These are phyloP conservation scores for Polypterus senegalus DNA, from an alignment of 2,113 vertebrate genomes.

Conservation along the genomic window DNA sequence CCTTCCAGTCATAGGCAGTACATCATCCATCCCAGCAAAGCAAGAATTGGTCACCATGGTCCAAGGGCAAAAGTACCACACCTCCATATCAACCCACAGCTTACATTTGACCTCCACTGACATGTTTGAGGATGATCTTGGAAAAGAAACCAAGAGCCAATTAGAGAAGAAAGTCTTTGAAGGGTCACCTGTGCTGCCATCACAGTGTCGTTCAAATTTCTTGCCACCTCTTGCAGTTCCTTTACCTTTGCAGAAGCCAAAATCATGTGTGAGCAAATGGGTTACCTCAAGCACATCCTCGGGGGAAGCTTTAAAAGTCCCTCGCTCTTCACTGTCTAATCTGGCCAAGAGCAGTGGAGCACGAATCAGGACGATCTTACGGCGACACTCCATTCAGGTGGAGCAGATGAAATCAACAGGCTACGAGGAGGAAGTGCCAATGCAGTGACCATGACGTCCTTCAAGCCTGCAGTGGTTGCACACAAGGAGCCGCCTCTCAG, in stretches of 20 bases:
- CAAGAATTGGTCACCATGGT: too few species aligned
- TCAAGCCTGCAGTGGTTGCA: not conserved
- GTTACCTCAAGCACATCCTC: slow-evolving; percentile 9
- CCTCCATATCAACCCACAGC: not conserved
- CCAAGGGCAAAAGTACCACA: not conserved
- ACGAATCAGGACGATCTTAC: not conserved
- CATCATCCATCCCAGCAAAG: slow-evolving; percentile 1
- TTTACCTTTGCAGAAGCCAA: not conserved
- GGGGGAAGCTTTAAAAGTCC: not conserved
- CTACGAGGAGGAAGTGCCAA: slow-evolving; percentile 5
- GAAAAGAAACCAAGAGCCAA: not conserved
- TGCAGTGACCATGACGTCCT: not conserved
- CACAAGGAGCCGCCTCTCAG: not conserved
- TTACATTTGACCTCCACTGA: slow-evolving; percentile 5
- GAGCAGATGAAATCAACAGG: slow-evolving; percentile 18
- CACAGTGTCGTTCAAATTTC: slow-evolving; percentile 7
- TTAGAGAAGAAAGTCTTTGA: slow-evolving; percentile 3
- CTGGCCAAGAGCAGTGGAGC: slow-evolving; percentile 12
- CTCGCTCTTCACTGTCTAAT: slow-evolving; percentile 12
- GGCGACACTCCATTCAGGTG: slow-evolving; percentile 29
- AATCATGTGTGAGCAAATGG: not conserved
- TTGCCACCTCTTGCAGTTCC: slow-evolving; percentile 16
- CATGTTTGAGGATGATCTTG: not conserved
- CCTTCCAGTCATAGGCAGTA: slow-evolving; percentile 1
- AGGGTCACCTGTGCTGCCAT: too few species aligned